Percentiles rank a stretch among this genome's conserved stretches.
Conservation (phyloP, 2,113 vertebrate genomes). For the Morone saxatilis region DNA sequence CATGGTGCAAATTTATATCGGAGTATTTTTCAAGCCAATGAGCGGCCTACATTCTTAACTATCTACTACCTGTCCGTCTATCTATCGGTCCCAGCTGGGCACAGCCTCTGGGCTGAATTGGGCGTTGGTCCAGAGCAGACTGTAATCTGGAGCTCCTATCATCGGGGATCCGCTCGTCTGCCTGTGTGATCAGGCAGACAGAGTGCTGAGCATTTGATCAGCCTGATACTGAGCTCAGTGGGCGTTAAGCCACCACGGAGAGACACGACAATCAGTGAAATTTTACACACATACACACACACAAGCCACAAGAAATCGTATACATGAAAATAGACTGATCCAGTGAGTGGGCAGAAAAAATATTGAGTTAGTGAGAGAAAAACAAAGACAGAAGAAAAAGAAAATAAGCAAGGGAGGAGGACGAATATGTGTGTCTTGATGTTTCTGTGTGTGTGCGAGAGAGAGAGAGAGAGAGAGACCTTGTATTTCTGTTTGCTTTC, state of each 20-base stretch:
- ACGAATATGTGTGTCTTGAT: slow-evolving; percentile 25
- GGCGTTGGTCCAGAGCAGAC: slow-evolving; percentile 44
- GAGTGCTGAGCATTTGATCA: slow-evolving; percentile 69
- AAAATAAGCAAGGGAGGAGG: slow-evolving; percentile 50
- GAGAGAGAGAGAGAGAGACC: slow-evolving; percentile 14
- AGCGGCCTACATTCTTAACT: slow-evolving; percentile 16
- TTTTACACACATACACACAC: slow-evolving; percentile 16
- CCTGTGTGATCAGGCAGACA: slow-evolving; percentile 56
- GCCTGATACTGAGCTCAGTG: slow-evolving; percentile 57
- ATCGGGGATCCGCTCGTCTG: slow-evolving; percentile 59
- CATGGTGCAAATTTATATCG: neutral
- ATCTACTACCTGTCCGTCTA: slow-evolving; percentile 20
- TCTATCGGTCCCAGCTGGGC: slow-evolving; percentile 35
- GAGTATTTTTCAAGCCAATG: neutral
- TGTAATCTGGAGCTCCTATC: slow-evolving; percentile 66
- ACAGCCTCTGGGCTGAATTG: slow-evolving; percentile 18
- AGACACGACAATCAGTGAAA: slow-evolving; percentile 51
- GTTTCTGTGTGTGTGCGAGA: slow-evolving; percentile 32
- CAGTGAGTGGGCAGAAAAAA: slow-evolving; percentile 58
- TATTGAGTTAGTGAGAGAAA: slow-evolving; percentile 44
- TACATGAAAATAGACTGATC: slow-evolving; percentile 54
- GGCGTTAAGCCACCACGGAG: slow-evolving; percentile 54
- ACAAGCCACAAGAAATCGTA: slow-evolving; percentile 24
- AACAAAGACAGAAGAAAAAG: slow-evolving; percentile 46
- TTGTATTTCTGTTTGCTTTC: slow-evolving; percentile 56